phyloP scores from a whole-genome alignment of 1,140 invertebrate species.

The Apis florea region DNA sequence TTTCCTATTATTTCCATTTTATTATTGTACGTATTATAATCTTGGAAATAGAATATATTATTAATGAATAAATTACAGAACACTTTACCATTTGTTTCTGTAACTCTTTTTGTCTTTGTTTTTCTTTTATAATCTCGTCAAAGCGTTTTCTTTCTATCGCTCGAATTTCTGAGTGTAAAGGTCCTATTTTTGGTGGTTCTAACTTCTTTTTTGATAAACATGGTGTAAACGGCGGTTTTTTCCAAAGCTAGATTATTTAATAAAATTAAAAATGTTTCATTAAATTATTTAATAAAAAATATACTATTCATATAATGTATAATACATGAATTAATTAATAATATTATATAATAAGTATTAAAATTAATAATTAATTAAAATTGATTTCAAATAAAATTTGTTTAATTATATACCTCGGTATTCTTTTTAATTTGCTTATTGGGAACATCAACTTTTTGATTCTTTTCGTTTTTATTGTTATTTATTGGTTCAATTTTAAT shows the following conservation, averaged over 20 bases:
- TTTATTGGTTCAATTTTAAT: not conserved
- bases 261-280: not conserved
- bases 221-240: constrained; percentile 42
- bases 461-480: not conserved
- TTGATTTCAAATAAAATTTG: not conserved
- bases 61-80: not conserved
- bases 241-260: constrained; percentile 27
- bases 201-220: not conserved
- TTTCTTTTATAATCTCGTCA: constrained; percentile 37
- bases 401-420: constrained; percentile 1
- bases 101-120: constrained; percentile 26
- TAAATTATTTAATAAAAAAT: not conserved
- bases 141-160: constrained; percentile 49
- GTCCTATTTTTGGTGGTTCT: constrained; percentile 28
- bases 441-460: not conserved
- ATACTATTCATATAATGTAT: not conserved
- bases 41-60: not conserved
- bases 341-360: too few species aligned
- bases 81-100: constrained; percentile 37
- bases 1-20: constrained; percentile 27
- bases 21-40: not conserved
- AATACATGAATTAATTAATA: too few species aligned
- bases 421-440: not conserved
- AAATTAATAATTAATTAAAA: not conserved
- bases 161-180: constrained; percentile 38